Percentiles rank a stretch among this genome's conserved stretches.
Evolutionary conservation across 2,113 vertebrate species (phyloP).

Genomic region (Trogon surrucura): DNA sequence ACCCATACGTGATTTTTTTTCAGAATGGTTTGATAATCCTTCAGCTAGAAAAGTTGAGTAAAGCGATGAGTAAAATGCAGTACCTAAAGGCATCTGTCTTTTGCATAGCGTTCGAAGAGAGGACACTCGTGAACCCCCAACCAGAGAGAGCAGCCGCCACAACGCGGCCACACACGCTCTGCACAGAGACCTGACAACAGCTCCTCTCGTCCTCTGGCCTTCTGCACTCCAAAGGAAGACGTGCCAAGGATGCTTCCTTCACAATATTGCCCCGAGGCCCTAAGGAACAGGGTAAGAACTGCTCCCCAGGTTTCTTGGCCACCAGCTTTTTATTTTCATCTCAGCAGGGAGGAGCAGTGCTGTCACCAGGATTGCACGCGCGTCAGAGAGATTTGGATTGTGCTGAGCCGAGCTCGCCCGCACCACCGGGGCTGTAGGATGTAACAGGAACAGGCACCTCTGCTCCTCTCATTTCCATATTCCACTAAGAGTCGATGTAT

Average conservation of each 20-base stretch:
- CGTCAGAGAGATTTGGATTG: not conserved
- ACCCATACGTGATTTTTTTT: not conserved
- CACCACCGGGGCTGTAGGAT: not conserved
- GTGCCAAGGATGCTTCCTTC: not conserved
- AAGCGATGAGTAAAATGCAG: not conserved
- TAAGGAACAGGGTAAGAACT: not conserved
- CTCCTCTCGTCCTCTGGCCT: not conserved
- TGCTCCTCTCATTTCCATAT: not conserved
- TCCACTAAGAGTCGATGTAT: not conserved
- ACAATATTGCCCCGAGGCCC: not conserved
- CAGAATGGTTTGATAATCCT: not conserved
- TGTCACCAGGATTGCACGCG: not conserved
- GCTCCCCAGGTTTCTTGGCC: not conserved
- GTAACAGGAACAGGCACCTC: not conserved
- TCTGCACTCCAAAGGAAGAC: not conserved
- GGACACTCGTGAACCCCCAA: not conserved
- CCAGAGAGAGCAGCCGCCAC: not conserved
- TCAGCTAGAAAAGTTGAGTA: not conserved
- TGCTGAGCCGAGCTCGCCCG: not conserved
- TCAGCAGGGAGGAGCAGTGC: not conserved
- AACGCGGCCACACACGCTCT: not conserved
- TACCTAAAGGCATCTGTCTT: accelerated
- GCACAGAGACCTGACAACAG: not conserved
- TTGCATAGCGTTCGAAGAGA: not conserved
- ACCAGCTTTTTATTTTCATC: not conserved